Base-by-base conservation (phyloP, 2,888 invertebrate genomes). In the Cantharis rustica region DNA sequence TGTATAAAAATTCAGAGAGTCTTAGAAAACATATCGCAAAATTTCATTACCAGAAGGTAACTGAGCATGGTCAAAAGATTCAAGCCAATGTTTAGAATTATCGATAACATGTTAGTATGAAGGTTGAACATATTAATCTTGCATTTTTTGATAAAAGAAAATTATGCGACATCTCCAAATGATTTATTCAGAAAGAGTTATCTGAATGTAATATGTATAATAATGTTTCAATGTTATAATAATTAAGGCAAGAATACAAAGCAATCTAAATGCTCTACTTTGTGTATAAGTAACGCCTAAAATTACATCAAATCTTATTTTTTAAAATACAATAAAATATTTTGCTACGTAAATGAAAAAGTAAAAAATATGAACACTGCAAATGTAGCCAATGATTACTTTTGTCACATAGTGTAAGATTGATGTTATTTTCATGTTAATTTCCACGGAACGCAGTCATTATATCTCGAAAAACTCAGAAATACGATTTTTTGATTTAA, bases 1-100 rank as follows among this genome's bases (percentile, higher is more conserved):
- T 88, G 69, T 89, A 89, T 81, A 89, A 89, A 85, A 89, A 89
- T 80, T 85, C 88, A 9, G 89, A 89, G 79, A 89, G 89, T 83
- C 83, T 89, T 31, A 83, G 89, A 72, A 89, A 89, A 81, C 89
- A 89, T 79, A 87, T 89, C 26, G 87, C 89, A 61, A 89, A 89
- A 80, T 89, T 88, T 84, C 89, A 89, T 81, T 85, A 76, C 70
- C 80, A 80, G 61, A 82, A 82, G 79, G 70, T 80, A 31, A 75
- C 75, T 15, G 77, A 78, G 31, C 17, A 69, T 69, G 76, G 76
- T 61, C 76, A 75, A 27, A 79, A 79, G 61, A 47, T 71, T 17
- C 75, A 71, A 73, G 71, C 75, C 13, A 73, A 79, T 17, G 77
- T 72, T 27, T 78, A 20, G n/a, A 63, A 63, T 63, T 27, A 27